These are phyloP conservation scores for Nematopogon swammerdamellus DNA, from an alignment of 2,888 invertebrate species.

Conservation along the genomic window DNA sequence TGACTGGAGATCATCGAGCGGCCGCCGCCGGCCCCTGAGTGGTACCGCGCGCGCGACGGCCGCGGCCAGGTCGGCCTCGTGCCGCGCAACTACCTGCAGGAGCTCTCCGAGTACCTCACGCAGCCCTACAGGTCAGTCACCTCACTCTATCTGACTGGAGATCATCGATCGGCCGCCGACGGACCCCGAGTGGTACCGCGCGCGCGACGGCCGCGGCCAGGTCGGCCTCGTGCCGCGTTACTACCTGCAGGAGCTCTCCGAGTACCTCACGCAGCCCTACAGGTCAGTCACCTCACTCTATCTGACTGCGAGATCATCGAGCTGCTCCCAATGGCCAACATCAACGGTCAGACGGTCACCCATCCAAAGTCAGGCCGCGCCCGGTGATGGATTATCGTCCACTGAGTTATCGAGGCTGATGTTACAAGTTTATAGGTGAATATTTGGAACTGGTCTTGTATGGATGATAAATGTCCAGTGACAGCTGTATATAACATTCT, in stretches of 20 bases:
- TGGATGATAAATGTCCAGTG: no score
- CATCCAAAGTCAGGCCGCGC: no score
- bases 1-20: conserved; percentile 86
- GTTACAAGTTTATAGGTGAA: no score
- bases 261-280: conserved; percentile 74
- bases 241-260: conserved; percentile 77
- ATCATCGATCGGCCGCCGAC: conserved; percentile 85
- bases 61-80: conserved; percentile 85
- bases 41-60: conserved; percentile 87
- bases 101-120: conserved; percentile 74
- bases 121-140: conserved; percentile 63
- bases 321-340: conserved; percentile 81
- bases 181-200: conserved; percentile 94
- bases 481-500: no score
- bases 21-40: conserved; percentile 88
- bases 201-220: conserved; percentile 80
- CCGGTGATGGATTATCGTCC: no score
- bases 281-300: conserved; percentile 46
- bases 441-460: no score
- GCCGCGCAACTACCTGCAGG: conserved; percentile 81
- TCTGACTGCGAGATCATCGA: conserved; percentile 86
- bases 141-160: conserved; percentile 75
- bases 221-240: conserved; percentile 85
- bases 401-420: no score
- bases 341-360: no score